Percentiles rank a stretch among this genome's conserved stretches.
These are phyloP conservation scores for Isichthys henryi DNA, from an alignment of 2,113 vertebrate genomes.

Conservation along the genomic window DNA sequence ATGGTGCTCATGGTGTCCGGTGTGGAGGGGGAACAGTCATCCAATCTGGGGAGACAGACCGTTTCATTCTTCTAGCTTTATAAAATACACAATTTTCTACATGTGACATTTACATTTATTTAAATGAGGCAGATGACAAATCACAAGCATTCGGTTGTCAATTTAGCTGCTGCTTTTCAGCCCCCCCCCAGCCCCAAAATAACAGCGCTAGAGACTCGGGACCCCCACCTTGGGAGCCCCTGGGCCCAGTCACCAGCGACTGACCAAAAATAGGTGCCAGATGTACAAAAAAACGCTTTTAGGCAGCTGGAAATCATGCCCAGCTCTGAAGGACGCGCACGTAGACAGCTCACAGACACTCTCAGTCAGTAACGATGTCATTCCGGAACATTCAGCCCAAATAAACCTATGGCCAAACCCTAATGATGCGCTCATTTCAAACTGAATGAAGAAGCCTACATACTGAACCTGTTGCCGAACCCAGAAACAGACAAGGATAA, in stretches of 20 bases:
- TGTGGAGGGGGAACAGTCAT: constrained; percentile 44
- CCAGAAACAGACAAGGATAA: neutral
- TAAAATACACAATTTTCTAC: neutral
- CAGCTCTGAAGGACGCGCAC: neutral
- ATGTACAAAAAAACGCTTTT: neutral
- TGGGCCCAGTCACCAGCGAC: neutral
- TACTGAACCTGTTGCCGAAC: neutral
- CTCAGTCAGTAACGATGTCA: neutral
- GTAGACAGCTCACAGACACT: neutral
- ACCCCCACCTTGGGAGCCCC: neutral
- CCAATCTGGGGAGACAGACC: constrained; percentile 46
- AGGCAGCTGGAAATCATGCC: neutral
- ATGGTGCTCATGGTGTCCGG: constrained; percentile 77
- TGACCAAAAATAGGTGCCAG: neutral
- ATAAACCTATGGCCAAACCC: neutral
- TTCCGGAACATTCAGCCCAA: neutral
- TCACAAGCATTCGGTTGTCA: neutral
- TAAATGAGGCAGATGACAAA: neutral
- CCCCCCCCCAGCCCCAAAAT: neutral
- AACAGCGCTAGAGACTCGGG: neutral
- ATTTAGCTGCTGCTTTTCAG: neutral
- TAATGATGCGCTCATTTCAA: neutral
- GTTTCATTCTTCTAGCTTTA: neutral
- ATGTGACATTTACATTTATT: neutral
- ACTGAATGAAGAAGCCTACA: neutral